Evolutionary conservation across 2,113 vertebrate species (phyloP).

Genomic region (Equus przewalskii): DNA sequence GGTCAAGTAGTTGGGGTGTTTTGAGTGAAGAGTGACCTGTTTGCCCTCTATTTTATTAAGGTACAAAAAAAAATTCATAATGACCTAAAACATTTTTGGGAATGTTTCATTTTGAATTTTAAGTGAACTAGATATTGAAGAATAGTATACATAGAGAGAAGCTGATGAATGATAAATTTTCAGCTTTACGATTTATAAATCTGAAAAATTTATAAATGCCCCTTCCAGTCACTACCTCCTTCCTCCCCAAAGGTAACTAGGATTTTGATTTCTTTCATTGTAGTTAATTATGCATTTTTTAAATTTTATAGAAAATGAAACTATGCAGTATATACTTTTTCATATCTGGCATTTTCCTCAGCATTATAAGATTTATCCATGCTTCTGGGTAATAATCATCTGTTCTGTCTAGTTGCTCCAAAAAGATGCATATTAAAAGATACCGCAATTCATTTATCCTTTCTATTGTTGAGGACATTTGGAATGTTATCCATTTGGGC

Average conservation of each 20-base stretch:
- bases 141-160: neutral
- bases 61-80: neutral
- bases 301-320: neutral
- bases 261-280: neutral
- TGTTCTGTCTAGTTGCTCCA: neutral
- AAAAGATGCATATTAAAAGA: neutral
- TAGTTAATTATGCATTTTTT: neutral
- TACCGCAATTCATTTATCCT: neutral
- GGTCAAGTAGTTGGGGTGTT: neutral
- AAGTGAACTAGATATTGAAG: neutral
- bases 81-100: conserved; percentile 23
- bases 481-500: neutral
- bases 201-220: no score
- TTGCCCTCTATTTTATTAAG: neutral
- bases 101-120: conserved; percentile 10
- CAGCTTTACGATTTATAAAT: neutral
- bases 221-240: neutral
- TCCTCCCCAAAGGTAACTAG: neutral
- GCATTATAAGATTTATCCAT: neutral
- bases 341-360: neutral
- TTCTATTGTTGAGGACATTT: neutral
- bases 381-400: neutral
- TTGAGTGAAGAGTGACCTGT: neutral
- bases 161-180: neutral
- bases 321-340: neutral